Evolutionary conservation across 1,140 invertebrate genomes (phyloP).

Genomic region (Drosophila pandora): DNA sequence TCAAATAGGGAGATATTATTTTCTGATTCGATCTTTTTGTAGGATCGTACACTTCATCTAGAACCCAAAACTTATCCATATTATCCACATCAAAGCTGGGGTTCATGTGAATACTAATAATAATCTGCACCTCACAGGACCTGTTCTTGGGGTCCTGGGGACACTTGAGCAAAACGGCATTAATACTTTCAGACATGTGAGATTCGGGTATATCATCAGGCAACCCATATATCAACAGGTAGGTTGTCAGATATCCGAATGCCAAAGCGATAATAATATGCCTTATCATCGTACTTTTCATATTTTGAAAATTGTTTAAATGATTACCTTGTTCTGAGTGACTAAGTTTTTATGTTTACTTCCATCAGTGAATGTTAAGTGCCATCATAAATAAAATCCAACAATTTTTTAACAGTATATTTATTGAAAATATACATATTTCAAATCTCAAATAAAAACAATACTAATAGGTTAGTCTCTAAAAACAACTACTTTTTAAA

Average conservation of each 20-base stretch:
- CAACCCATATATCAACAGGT: background rate
- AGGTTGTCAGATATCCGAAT: background rate
- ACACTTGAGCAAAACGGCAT: slow-evolving; percentile 51
- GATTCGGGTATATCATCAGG: slow-evolving; percentile 9
- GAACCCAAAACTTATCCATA: slow-evolving; percentile 41
- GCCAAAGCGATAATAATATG: slow-evolving; percentile 4
- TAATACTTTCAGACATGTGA: slow-evolving; percentile 16
- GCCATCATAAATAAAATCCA: slow-evolving; percentile 17
- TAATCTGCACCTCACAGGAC: slow-evolving; percentile 52
- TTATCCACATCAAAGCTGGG: slow-evolving; percentile 38
- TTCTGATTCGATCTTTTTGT: slow-evolving; percentile 26
- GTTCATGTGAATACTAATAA: slow-evolving; percentile 54
- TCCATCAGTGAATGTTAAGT: background rate
- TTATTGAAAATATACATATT: slow-evolving; percentile 43
- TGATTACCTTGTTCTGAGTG: slow-evolving; percentile 6
- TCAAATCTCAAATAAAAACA: slow-evolving; percentile 26
- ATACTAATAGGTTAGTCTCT: slow-evolving; percentile 39
- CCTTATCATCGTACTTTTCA: slow-evolving; percentile 11
- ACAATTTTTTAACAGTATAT: slow-evolving; percentile 44
- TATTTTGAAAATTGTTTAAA: slow-evolving; percentile 13
- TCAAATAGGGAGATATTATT: slow-evolving; percentile 58
- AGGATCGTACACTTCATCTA: slow-evolving; percentile 53
- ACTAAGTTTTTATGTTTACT: background rate
- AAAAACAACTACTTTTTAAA: slow-evolving; percentile 23
- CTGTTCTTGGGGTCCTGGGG: slow-evolving; percentile 1